Conservation (phyloP, 1,140 invertebrate genomes). For the Ruditapes philippinarum region DNA sequence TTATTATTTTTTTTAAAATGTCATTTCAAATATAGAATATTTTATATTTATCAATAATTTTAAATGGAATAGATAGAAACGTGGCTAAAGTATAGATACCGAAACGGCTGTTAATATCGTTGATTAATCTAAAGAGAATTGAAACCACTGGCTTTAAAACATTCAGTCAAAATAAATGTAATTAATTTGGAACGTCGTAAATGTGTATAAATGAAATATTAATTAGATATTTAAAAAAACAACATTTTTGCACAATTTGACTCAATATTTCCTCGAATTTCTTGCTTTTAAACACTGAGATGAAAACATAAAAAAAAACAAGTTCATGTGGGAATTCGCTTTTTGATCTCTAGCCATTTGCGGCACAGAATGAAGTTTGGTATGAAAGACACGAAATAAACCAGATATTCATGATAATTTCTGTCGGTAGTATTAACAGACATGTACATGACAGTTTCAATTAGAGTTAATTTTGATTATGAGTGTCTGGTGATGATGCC, state of each 20-base stretch:
- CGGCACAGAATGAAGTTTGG: neutral
- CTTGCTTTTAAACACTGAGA: neutral
- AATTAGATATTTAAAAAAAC: neutral
- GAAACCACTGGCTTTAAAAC: too few species aligned
- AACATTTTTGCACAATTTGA: neutral
- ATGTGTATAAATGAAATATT: neutral
- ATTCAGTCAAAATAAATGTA: neutral
- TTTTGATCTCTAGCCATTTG: neutral
- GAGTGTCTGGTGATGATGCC: neutral
- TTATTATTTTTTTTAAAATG: too few species aligned
- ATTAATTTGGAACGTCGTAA: neutral
- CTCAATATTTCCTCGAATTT: neutral
- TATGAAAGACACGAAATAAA: neutral
- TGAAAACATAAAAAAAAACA: neutral
- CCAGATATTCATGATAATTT: constrained; percentile 15
- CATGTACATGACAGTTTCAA: constrained; percentile 1
- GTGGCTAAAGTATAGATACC: too few species aligned
- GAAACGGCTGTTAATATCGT: too few species aligned
- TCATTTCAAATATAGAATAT: too few species aligned
- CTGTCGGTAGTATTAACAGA: neutral
- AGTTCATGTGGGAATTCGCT: neutral
- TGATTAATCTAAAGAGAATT: too few species aligned
- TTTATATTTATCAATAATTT: too few species aligned
- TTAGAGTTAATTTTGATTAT: constrained; percentile 17
- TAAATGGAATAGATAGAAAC: too few species aligned